phyloP scores from a whole-genome alignment of 2,113 vertebrate genomes.

The Poicephalus meyeri region DNA sequence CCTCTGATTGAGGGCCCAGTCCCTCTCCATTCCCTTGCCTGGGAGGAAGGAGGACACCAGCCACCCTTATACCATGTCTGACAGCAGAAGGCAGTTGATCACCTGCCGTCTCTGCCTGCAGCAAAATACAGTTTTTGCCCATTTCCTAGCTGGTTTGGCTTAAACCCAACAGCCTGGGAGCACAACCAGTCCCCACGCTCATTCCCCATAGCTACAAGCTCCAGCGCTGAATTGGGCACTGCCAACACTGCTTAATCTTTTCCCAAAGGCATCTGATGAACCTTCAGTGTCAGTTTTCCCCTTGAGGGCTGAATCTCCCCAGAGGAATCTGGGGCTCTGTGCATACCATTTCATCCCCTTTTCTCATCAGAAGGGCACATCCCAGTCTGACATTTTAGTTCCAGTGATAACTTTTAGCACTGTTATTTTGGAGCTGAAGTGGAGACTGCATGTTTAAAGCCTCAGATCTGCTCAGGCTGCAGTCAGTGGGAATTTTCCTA shows the following conservation, averaged over 20 bases:
- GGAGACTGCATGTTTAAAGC: conserved; percentile 2
- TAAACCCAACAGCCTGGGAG: background rate
- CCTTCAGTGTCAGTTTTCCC: background rate
- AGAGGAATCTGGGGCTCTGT: background rate
- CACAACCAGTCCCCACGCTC: fast-evolving
- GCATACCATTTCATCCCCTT: background rate
- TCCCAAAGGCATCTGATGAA: background rate
- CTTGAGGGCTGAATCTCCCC: background rate
- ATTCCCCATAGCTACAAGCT: background rate
- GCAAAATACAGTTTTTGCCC: background rate
- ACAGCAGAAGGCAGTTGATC: background rate
- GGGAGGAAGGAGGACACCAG: background rate
- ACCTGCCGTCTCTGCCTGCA: background rate
- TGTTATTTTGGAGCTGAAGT: background rate
- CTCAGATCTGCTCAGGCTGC: conserved; percentile 25
- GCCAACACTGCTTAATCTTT: background rate
- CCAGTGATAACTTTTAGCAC: conserved; percentile 1
- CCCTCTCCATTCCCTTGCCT: background rate
- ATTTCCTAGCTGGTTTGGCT: background rate
- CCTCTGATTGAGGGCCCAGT: fast-evolving
- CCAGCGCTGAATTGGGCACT: background rate
- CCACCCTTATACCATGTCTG: background rate
- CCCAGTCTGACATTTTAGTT: conserved; percentile 12
- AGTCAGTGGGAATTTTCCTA: conserved; percentile 61
- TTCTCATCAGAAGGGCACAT: background rate